phyloP scores from a whole-genome alignment of 2,113 vertebrate species.

The Boleophthalmus pectinirostris region DNA sequence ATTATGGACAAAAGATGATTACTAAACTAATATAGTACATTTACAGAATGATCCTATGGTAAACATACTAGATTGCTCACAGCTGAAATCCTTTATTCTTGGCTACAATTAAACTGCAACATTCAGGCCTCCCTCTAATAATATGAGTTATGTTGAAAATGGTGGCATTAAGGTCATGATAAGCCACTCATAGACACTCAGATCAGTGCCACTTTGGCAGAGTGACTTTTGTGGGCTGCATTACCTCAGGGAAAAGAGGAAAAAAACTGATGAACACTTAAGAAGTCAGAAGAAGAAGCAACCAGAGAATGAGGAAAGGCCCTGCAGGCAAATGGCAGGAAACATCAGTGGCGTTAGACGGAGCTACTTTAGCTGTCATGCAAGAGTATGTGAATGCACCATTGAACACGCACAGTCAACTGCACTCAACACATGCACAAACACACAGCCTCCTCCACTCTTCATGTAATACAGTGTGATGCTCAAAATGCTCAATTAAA shows the following conservation, averaged over 20 bases:
- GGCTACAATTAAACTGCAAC: not conserved
- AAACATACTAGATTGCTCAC: not conserved
- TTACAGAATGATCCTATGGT: not conserved
- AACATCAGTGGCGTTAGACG: conserved; percentile 75
- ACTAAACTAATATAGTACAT: not conserved
- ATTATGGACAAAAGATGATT: not conserved
- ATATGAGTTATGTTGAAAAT: conserved; percentile 21
- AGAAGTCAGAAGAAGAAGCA: conserved; percentile 72
- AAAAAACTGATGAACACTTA: conserved; percentile 79
- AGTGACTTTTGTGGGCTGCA: conserved; percentile 52
- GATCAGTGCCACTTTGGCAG: conserved; percentile 44
- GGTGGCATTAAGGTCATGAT: conserved; percentile 17
- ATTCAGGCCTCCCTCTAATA: not conserved
- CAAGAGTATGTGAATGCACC: conserved; percentile 63
- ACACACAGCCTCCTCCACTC: conserved; percentile 33
- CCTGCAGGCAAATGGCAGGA: conserved; percentile 79
- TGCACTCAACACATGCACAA: conserved; percentile 59
- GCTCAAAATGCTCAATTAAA: conserved; percentile 3
- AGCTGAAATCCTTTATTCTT: not conserved
- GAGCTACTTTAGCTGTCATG: conserved; percentile 81
- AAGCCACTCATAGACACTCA: conserved; percentile 37
- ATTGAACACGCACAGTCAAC: conserved; percentile 65
- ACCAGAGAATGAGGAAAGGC: conserved; percentile 72
- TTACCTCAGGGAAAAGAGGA: conserved; percentile 44
- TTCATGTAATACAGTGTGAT: not conserved